These are phyloP conservation scores for Torymus aiolomorphi DNA, from an alignment of 2,888 invertebrate species.

Conservation along the genomic window DNA sequence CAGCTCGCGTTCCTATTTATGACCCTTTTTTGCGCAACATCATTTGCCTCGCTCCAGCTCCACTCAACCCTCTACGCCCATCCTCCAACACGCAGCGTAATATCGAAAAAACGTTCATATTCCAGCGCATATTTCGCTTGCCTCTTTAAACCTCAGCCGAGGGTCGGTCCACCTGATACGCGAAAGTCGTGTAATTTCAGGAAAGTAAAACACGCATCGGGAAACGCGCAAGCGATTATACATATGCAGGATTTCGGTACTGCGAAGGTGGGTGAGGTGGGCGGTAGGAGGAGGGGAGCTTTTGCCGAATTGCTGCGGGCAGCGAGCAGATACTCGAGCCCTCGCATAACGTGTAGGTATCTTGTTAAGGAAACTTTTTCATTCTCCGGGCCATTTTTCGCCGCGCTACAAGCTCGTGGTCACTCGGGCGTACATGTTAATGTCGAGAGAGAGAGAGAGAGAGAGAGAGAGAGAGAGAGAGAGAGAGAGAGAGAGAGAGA, in stretches of 20 bases:
- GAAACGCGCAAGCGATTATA: not conserved
- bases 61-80: not conserved
- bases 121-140: not conserved
- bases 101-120: conserved; percentile 10
- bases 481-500: conserved; percentile 28
- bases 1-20: too few species aligned
- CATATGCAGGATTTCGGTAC: too few species aligned
- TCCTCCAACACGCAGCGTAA: not conserved
- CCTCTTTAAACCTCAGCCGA: too few species aligned
- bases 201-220: conserved; percentile 38
- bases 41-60: not conserved
- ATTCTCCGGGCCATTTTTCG: conserved; percentile 31
- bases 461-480: not conserved
- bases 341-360: too few species aligned
- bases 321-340: too few species aligned
- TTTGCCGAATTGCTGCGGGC: not conserved
- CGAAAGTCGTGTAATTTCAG: conserved; percentile 36
- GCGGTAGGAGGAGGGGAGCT: not conserved
- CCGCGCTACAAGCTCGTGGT: not conserved
- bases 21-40: not conserved
- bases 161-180: not conserved
- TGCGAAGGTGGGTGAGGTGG: too few species aligned
- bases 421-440: too few species aligned
- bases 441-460: not conserved
- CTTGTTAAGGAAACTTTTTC: conserved; percentile 34